phyloP scores from a whole-genome alignment of 2,113 vertebrate species.

The Brachyhypopomus gauderio region DNA sequence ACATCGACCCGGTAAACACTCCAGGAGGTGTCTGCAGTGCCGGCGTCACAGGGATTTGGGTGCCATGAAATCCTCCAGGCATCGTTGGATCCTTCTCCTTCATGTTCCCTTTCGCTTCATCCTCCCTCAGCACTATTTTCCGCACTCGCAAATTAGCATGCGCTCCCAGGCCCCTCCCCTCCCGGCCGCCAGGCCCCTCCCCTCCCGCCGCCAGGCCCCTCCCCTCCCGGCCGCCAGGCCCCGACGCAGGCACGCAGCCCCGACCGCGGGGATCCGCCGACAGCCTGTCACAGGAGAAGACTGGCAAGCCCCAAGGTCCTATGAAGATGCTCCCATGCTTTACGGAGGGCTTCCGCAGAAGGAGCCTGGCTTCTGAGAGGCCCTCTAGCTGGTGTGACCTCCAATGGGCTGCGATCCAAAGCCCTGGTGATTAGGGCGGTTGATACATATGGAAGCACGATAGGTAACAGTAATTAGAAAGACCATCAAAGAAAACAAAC shows the following conservation, averaged over 20 bases:
- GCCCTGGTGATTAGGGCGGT: slow-evolving; percentile 28
- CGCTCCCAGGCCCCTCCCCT: background rate
- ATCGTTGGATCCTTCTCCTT: slow-evolving; percentile 12
- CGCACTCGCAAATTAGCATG: slow-evolving; percentile 9
- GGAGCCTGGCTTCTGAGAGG: slow-evolving; percentile 25
- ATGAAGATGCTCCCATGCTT: slow-evolving; percentile 26
- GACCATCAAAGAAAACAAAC: slow-evolving; percentile 21
- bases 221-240: slow-evolving; percentile 24
- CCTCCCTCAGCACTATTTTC: background rate
- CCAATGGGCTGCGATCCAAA: slow-evolving; percentile 17
- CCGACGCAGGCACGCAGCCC: slow-evolving; percentile 19
- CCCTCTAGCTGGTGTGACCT: slow-evolving; percentile 15
- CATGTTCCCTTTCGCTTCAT: background rate
- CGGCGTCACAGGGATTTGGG: slow-evolving; percentile 30
- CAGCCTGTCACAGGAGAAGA: slow-evolving; percentile 44
- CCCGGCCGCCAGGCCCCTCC: slow-evolving; percentile 21
- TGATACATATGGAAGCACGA: slow-evolving; percentile 33
- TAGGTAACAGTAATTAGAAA: slow-evolving; percentile 31
- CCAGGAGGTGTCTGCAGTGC: slow-evolving; percentile 32
- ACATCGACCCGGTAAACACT: slow-evolving; percentile 26
- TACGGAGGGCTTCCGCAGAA: slow-evolving; percentile 1
- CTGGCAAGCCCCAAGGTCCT: slow-evolving; percentile 35
- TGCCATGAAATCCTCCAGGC: slow-evolving; percentile 29
- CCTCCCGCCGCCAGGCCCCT: background rate
- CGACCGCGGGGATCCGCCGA: slow-evolving; percentile 31